Evolutionary conservation across 2,888 invertebrate species (phyloP), one percentile per base, ranked within the genome.

Genomic region (Lamproptera curius): DNA sequence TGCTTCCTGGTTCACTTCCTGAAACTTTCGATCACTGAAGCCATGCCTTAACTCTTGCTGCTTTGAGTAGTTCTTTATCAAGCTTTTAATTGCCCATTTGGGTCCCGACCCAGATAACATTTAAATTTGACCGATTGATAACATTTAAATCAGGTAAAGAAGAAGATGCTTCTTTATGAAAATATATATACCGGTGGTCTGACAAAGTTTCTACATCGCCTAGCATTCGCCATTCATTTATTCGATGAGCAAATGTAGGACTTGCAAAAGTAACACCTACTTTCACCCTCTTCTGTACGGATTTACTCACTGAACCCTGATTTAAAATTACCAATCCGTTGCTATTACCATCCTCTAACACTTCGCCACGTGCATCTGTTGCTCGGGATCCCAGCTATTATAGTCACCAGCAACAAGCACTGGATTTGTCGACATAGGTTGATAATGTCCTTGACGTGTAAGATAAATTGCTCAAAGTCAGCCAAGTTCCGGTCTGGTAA

Each of bases 241-340:
- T n/a, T n/a, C n/a, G n/a, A n/a, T n/a, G n/a, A n/a, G n/a, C n/a
- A n/a, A n/a, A n/a, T n/a, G n/a, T n/a, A 13, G 53, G 40, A 11
- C 20, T 42, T 0, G 53, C 50, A n/a, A 54, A 50, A 6, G 56
- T 14, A 2, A 56, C 10, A 26, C 54, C 54, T 8, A 57, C 55
- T 3, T 54, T 54, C 1, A 58, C 59, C 2, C 52, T 56, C 0
- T 59, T 58, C 10, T 47, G 34, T 20, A 60, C 55, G n/a, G 54
- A 61, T 0, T 58, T 59, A 34, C 2, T 28, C 15, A 2, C 43
- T 51, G 0, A 23, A 23, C 23, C 23, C 5, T 8, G 5, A 4
- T n/a, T n/a, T n/a, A n/a, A n/a, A n/a, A n/a, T n/a, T n/a, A n/a
- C n/a, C n/a, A n/a, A n/a, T n/a, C n/a, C 4, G 5, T 23, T 8